Percentiles rank a stretch among this genome's conserved stretches.
These are phyloP conservation scores for Ctenodactylus gundi DNA, from an alignment of 2,113 vertebrate species.

Conservation along the genomic window DNA sequence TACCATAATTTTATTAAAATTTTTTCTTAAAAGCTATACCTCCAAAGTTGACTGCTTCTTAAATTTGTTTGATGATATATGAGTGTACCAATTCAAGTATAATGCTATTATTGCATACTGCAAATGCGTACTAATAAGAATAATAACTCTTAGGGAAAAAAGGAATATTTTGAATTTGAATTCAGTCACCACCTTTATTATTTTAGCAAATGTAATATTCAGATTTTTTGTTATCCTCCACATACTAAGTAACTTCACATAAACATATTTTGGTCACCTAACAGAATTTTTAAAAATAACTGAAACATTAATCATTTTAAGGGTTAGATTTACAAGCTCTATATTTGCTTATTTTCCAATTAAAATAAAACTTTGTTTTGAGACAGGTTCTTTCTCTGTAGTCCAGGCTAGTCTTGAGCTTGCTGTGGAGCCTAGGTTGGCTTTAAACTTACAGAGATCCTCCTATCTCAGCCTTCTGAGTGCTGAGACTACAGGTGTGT, in stretches of 20 bases:
- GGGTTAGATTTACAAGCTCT: neutral
- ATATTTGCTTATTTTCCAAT: neutral
- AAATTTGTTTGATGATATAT: too few relatives aligned
- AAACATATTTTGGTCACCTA: neutral
- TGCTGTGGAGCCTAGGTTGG: too few relatives aligned
- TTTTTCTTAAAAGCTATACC: neutral
- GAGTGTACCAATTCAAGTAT: too few relatives aligned
- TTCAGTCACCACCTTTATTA: neutral
- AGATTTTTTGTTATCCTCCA: neutral
- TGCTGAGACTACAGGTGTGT: too few relatives aligned
- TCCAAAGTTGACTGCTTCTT: neutral
- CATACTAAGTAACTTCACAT: neutral
- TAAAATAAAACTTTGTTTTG: neutral
- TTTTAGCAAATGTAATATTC: conserved; percentile 1
- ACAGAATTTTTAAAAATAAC: conserved; percentile 17
- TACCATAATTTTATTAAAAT: conserved; percentile 5
- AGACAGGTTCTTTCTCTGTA: too few relatives aligned
- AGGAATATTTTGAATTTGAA: neutral
- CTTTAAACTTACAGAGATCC: too few relatives aligned
- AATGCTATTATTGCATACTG: too few relatives aligned
- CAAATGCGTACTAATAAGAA: too few relatives aligned
- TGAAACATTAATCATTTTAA: neutral
- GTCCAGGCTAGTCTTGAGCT: too few relatives aligned
- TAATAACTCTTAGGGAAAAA: too few relatives aligned
- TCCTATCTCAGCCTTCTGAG: too few relatives aligned